Conservation (phyloP, 2,113 vertebrate species). For the Nerophis lumbriciformis region DNA sequence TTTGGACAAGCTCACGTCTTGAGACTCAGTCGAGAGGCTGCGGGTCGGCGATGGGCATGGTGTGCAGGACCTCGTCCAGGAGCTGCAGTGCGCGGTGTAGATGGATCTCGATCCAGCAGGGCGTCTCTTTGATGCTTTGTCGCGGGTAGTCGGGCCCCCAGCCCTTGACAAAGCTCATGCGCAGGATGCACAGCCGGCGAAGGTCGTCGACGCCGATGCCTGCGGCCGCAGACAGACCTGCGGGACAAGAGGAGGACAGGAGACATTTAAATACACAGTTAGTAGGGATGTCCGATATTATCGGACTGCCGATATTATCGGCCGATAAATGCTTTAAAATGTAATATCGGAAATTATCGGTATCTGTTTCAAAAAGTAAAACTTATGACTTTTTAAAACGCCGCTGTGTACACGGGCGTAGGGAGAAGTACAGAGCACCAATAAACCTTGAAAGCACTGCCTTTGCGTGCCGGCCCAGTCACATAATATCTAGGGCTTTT, state of each 20-base stretch:
- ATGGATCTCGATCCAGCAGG: conserved; percentile 98
- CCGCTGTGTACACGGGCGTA: no score
- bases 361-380: no score
- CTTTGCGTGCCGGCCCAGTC: no score
- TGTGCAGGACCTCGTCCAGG: conserved; percentile 95
- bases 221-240: conserved; percentile 89
- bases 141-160: conserved; percentile 96
- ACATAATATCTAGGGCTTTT: no score
- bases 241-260: background rate
- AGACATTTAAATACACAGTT: background rate
- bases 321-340: no score
- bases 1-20: conserved; percentile 30
- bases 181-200: conserved; percentile 88
- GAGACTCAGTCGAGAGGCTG: conserved; percentile 87
- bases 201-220: conserved; percentile 95
- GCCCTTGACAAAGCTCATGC: conserved; percentile 98
- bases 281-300: background rate
- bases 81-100: conserved; percentile 94
- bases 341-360: no score
- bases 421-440: no score
- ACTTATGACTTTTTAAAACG: no score
- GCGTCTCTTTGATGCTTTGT: conserved; percentile 97
- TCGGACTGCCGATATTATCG: no score
- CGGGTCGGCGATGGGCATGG: conserved; percentile 96
- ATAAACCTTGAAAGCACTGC: no score